Conservation (phyloP, 2,888 invertebrate species). For the Philereme vetulata region DNA sequence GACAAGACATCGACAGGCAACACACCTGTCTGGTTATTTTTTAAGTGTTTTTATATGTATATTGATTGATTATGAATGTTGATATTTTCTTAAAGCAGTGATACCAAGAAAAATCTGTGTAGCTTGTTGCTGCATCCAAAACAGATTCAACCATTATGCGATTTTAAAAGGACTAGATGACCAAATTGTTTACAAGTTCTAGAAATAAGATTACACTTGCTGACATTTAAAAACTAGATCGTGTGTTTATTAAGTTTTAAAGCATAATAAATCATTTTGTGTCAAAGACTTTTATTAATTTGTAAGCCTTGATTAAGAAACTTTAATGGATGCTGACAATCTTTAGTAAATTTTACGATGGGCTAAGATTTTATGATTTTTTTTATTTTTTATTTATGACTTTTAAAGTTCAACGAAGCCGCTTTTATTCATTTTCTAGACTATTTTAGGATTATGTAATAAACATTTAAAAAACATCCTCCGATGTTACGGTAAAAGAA, state of each 20-base stretch:
- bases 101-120: too few relatives aligned
- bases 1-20: too few relatives aligned
- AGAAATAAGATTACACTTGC: conserved; percentile 5
- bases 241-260: not conserved
- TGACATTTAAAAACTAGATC: conserved; percentile 13
- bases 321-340: not conserved
- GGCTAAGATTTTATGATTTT: not conserved
- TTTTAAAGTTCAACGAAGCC: too few relatives aligned
- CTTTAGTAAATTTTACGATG: conserved; percentile 8
- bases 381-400: too few relatives aligned
- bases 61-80: too few relatives aligned
- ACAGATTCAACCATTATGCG: not conserved
- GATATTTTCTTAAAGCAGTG: too few relatives aligned
- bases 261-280: not conserved
- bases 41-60: too few relatives aligned
- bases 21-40: too few relatives aligned
- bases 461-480: conserved; percentile 21
- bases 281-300: not conserved
- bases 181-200: not conserved
- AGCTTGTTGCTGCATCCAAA: not conserved
- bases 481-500: conserved; percentile 31
- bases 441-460: conserved; percentile 5
- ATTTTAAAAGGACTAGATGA: not conserved
- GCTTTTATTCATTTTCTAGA: too few relatives aligned
- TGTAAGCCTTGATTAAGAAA: not conserved